These are phyloP conservation scores for Malurus cyaneus DNA, from an alignment of 2,113 vertebrate species.

Conservation along the genomic window DNA sequence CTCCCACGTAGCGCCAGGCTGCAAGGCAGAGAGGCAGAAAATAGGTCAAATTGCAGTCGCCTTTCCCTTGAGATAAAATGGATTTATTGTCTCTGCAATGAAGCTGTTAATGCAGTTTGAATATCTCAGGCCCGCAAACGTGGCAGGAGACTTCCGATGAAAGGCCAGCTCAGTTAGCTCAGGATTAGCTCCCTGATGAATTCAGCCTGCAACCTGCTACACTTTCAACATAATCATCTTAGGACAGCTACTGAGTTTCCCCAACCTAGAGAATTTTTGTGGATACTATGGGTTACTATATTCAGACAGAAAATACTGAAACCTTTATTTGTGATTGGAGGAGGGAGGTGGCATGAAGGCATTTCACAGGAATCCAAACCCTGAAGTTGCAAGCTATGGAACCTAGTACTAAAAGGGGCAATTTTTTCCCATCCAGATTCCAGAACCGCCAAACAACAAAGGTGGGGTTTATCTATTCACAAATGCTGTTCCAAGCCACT, in stretches of 20 bases:
- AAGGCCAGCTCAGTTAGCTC: neutral
- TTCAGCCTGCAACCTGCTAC: neutral
- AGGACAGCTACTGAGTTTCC: neutral
- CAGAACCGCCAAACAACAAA: constrained; percentile 20
- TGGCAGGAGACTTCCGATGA: neutral
- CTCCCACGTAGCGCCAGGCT: constrained; percentile 94
- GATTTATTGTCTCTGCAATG: neutral
- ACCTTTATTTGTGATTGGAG: neutral
- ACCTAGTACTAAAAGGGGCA: neutral
- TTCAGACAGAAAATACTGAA: neutral
- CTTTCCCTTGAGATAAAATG: neutral
- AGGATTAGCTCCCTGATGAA: neutral
- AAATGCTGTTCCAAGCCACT: neutral
- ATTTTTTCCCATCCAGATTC: neutral
- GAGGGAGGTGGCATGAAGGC: neutral
- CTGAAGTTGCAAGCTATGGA: constrained; percentile 26
- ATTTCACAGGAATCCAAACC: neutral
- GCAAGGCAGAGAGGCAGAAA: constrained; percentile 47
- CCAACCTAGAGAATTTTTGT: neutral
- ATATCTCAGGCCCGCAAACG: neutral
- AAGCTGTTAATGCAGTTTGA: neutral
- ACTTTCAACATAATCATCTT: neutral
- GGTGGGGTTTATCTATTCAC: neutral
- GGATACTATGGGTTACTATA: neutral
- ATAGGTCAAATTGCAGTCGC: neutral